Percentiles rank a stretch among this genome's conserved stretches.
phyloP scores from a whole-genome alignment of 1,140 invertebrate genomes.

The Cyphomyrmex costatus region DNA sequence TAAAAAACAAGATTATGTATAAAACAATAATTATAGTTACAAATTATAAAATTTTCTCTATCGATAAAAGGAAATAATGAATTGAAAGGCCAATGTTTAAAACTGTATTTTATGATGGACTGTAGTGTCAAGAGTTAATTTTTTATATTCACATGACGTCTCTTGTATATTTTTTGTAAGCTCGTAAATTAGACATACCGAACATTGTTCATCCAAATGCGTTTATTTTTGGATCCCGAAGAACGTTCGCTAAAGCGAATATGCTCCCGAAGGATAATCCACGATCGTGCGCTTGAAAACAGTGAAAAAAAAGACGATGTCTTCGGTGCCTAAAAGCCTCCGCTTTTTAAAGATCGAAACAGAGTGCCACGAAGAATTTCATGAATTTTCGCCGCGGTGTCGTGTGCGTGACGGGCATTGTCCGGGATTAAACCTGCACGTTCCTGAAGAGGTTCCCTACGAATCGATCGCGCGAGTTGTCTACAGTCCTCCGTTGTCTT shows the following conservation, averaged over 20 bases:
- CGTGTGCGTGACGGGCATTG: conserved; percentile 39
- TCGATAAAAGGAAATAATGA: neutral
- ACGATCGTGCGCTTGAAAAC: conserved; percentile 12
- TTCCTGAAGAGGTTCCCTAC: conserved; percentile 28
- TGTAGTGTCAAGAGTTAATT: neutral
- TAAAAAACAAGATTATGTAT: too few species aligned
- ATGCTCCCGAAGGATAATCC: conserved; percentile 29
- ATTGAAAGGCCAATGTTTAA: neutral
- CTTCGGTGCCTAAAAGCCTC: conserved; percentile 29
- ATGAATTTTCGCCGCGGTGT: conserved; percentile 18
- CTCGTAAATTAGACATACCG: neutral
- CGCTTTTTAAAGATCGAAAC: conserved; percentile 49
- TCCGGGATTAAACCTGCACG: conserved; percentile 48
- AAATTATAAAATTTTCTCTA: neutral
- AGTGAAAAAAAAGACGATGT: conserved; percentile 11
- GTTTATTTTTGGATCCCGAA: conserved; percentile 32
- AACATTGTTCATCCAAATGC: neutral
- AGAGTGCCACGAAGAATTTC: conserved; percentile 33
- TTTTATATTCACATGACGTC: neutral
- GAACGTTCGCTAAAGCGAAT: neutral
- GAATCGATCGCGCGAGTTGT: conserved; percentile 53
- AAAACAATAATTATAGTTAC: neutral
- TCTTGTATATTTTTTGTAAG: neutral
- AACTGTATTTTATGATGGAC: neutral
- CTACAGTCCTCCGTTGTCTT: conserved; percentile 39